Conservation (phyloP, 1,140 invertebrate species). For the Temnothorax longispinosus region DNA sequence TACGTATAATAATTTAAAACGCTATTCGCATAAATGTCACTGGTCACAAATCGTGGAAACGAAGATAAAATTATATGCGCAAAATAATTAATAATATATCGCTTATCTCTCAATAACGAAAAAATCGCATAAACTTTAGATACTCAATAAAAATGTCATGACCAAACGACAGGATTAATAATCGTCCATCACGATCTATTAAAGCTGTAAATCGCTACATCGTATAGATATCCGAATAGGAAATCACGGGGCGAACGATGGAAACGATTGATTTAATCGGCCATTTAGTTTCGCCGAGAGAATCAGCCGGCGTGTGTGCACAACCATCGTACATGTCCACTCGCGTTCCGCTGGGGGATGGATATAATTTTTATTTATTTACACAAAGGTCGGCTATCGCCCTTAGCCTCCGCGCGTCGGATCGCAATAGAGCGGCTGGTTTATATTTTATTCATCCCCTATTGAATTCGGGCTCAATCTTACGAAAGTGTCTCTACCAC, state of each 20-base stretch:
- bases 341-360: conserved; percentile 30
- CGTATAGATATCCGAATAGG: conserved; percentile 39
- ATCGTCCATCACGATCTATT: not conserved
- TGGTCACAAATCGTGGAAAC: not conserved
- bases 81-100: conserved; percentile 11
- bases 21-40: not conserved
- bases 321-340: conserved; percentile 7
- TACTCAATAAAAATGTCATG: not conserved
- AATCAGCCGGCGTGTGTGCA: conserved; percentile 57
- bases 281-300: conserved; percentile 47
- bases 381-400: conserved; percentile 69
- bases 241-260: conserved; percentile 22
- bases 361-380: conserved; percentile 83
- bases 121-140: conserved; percentile 2
- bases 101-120: not conserved
- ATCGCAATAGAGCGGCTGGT: conserved; percentile 74
- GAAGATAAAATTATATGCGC: not conserved
- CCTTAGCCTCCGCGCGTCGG: conserved; percentile 63
- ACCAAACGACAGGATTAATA: conserved; percentile 10
- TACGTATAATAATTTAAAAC: not conserved
- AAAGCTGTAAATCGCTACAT: conserved; percentile 13
- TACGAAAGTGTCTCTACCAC: conserved; percentile 83
- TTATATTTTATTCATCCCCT: conserved; percentile 86
- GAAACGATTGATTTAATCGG: conserved; percentile 55
- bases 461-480: conserved; percentile 85